phyloP scores from a whole-genome alignment of 1,140 invertebrate species.

The Diabrotica virgifera region DNA sequence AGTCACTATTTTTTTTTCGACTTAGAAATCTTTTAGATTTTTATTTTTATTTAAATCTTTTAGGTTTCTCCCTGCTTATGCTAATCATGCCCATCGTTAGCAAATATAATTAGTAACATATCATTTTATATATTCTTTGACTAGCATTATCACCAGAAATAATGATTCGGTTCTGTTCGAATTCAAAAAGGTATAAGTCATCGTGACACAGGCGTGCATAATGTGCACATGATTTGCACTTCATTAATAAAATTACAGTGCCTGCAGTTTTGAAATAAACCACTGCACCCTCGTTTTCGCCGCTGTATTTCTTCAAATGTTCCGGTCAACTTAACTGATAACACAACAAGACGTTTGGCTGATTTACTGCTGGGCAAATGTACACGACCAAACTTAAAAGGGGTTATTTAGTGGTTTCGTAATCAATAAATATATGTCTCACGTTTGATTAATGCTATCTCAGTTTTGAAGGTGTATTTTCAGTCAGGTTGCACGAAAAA shows the following conservation, averaged over 20 bases:
- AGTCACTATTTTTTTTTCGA: too few species aligned
- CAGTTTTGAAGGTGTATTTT: not conserved
- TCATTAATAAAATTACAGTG: slow-evolving; percentile 13
- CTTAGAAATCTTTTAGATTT: too few species aligned
- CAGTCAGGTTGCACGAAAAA: not conserved
- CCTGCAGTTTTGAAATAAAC: slow-evolving; percentile 9
- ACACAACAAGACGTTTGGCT: not conserved
- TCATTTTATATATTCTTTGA: too few species aligned
- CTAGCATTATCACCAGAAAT: too few species aligned
- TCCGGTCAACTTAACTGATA: not conserved
- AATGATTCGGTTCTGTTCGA: not conserved
- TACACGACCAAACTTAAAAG: not conserved
- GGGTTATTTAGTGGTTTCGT: not conserved
- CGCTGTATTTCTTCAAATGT: slow-evolving; percentile 10
- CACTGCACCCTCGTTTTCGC: not conserved
- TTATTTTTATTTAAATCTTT: too few species aligned
- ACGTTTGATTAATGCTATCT: slow-evolving; percentile 2
- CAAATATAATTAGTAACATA: too few species aligned
- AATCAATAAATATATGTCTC: not conserved
- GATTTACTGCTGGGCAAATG: not conserved
- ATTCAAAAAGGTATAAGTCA: not conserved
- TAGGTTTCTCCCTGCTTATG: too few species aligned
- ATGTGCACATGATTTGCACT: slow-evolving; percentile 6
- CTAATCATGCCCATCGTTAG: too few species aligned
- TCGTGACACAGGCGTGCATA: not conserved